phyloP scores from a whole-genome alignment of 2,113 vertebrate species.

The Rhynchopsitta pachyrhyncha region DNA sequence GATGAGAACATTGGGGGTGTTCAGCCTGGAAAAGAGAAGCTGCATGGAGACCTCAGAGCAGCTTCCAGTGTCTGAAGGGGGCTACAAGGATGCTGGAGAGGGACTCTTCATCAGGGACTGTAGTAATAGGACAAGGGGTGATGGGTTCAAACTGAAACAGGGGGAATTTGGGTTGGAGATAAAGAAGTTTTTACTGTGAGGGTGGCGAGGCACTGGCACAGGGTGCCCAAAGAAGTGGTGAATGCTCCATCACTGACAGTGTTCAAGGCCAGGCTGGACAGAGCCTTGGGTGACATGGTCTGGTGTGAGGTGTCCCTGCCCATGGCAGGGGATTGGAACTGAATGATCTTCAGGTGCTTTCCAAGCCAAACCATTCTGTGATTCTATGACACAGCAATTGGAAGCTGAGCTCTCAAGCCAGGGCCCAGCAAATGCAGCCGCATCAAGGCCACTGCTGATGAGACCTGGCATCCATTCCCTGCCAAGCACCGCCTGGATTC shows the following conservation, averaged over 20 bases:
- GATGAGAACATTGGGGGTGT: background rate
- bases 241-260: background rate
- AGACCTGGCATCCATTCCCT: background rate
- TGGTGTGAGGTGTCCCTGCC: background rate
- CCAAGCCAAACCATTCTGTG: background rate
- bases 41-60: background rate
- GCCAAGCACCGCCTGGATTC: background rate
- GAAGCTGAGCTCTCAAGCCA: background rate
- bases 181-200: background rate
- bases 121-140: background rate
- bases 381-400: accelerated
- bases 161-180: background rate
- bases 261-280: too few species aligned
- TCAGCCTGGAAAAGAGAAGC: background rate
- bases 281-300: background rate
- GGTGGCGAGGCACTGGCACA: too few species aligned
- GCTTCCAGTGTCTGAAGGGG: background rate
- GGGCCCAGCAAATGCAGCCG: background rate
- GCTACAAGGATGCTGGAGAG: background rate
- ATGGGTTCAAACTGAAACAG: background rate
- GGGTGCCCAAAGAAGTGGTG: too few species aligned
- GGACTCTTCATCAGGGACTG: background rate
- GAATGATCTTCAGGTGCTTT: background rate
- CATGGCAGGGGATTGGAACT: background rate
- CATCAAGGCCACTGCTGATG: background rate